A percentile compares a stretch with the other conserved stretches of the same genome.
These are phyloP conservation scores for Sesamia inferens DNA, from an alignment of 2,888 invertebrate species.

Conservation along the genomic window DNA sequence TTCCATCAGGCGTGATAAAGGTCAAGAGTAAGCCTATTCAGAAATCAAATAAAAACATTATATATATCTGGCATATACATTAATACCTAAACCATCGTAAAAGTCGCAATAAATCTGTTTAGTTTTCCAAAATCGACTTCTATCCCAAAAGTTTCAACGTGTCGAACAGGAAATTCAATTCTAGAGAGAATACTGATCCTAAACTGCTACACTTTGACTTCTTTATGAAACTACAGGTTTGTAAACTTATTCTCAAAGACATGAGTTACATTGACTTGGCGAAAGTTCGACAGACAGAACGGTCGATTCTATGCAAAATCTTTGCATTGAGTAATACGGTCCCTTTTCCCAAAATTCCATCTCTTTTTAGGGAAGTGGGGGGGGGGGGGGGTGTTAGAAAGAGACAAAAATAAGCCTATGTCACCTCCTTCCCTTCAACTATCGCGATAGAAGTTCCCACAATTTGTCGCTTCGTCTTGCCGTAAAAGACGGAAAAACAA, in stretches of 20 bases:
- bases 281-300: conserved; percentile 27
- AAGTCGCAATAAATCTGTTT: neutral
- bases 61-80: neutral
- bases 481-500: no score
- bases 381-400: no score
- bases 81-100: neutral
- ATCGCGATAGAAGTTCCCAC: no score
- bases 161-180: conserved; percentile 46
- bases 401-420: no score
- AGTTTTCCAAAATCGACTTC: neutral
- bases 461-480: no score
- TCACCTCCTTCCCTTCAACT: no score
- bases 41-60: no score
- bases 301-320: conserved; percentile 13
- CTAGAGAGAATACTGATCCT: conserved; percentile 30
- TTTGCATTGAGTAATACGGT: neutral
- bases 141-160: conserved; percentile 10
- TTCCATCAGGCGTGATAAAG: neutral
- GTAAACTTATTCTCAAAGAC: conserved; percentile 41
- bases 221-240: conserved; percentile 37
- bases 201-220: conserved; percentile 36
- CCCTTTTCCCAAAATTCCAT: no score
- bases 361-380: no score
- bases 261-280: conserved; percentile 57
- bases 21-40: neutral